Conservation (phyloP, 1,140 invertebrate genomes). For the Lepeophtheirus salmonis region DNA sequence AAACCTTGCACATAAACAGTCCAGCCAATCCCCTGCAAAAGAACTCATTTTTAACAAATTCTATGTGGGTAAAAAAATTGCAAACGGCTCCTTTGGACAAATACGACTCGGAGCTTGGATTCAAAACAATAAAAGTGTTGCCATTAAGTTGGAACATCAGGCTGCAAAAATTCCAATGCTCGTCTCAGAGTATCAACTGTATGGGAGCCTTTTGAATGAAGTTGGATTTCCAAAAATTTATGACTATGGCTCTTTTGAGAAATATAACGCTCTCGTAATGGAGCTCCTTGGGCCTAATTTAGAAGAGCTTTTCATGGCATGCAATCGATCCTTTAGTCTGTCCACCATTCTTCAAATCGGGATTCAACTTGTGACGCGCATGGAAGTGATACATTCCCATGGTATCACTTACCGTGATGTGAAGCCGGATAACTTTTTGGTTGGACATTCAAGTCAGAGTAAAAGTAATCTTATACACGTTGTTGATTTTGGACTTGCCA, state of each 20-base stretch:
- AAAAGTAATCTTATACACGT: constrained; percentile 98
- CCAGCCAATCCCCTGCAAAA: constrained; percentile 1
- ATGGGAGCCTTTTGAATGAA: not conserved
- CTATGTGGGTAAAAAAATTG: constrained; percentile 16
- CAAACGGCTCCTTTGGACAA: constrained; percentile 19
- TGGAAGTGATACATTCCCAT: constrained; percentile 88
- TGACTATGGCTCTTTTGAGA: constrained; percentile 15
- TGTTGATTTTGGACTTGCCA: constrained; percentile 40
- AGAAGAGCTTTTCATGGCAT: constrained; percentile 81
- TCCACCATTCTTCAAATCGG: constrained; percentile 98
- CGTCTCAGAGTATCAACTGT: constrained; percentile 1
- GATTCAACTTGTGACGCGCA: constrained; percentile 86
- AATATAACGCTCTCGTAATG: constrained; percentile 27
- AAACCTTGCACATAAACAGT: constrained; percentile 3
- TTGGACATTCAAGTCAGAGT: constrained; percentile 68
- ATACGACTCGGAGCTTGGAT: not conserved
- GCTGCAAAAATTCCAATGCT: constrained; percentile 11
- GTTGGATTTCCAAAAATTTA: constrained; percentile 19
- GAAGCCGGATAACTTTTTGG: constrained; percentile 26
- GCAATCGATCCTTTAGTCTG: constrained; percentile 82
- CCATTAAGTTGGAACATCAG: constrained; percentile 9
- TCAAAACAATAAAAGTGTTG: not conserved
- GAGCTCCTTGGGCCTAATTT: constrained; percentile 20
- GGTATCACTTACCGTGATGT: constrained; percentile 24
- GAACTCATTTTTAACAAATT: constrained; percentile 1